Conservation (phyloP, 1,140 invertebrate species). For the Alviniconcha marisindica region DNA sequence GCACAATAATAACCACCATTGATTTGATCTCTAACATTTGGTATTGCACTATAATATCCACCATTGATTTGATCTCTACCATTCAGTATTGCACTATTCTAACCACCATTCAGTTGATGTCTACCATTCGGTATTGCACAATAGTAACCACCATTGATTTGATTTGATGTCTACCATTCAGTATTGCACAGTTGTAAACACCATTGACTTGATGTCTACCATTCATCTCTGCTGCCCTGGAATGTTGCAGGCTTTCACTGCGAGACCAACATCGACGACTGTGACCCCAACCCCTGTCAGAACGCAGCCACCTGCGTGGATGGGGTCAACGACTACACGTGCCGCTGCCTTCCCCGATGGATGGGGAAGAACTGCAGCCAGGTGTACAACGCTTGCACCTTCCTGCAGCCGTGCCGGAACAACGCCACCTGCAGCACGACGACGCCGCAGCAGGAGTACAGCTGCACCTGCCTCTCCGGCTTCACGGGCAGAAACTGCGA, state of each 20-base stretch:
- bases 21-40: too few species aligned
- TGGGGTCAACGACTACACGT: conserved; percentile 85
- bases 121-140: too few species aligned
- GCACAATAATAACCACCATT: too few species aligned
- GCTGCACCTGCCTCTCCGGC: conserved; percentile 61
- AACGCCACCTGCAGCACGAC: conserved; percentile 56
- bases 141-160: too few species aligned
- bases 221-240: too few species aligned
- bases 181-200: too few species aligned
- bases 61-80: too few species aligned
- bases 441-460: conserved; percentile 46
- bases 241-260: conserved; percentile 79
- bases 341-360: conserved; percentile 58
- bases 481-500: conserved; percentile 67
- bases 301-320: conserved; percentile 78
- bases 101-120: too few species aligned
- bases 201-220: too few species aligned
- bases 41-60: too few species aligned
- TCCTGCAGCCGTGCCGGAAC: conserved; percentile 76
- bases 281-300: conserved; percentile 78
- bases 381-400: conserved; percentile 81
- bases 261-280: conserved; percentile 95
- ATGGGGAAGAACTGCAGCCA: conserved; percentile 89
- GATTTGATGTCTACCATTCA: too few species aligned
- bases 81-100: too few species aligned